Evolutionary conservation across 2,888 invertebrate species (phyloP), one percentile per base, ranked within the genome.

Genomic region (Pterostichus madidus): DNA sequence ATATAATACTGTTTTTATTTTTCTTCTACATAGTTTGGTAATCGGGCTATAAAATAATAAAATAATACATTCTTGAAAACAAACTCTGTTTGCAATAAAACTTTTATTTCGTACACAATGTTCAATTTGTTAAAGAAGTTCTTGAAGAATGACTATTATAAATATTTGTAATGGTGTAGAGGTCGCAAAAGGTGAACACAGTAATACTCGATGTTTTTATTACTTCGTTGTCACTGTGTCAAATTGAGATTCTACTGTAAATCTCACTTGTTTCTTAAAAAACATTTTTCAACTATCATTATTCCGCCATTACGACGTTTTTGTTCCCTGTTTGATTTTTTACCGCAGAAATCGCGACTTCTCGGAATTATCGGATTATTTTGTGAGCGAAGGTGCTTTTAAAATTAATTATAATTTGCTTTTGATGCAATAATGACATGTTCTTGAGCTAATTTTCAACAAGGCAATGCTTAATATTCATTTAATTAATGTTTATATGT

Each of bases 1-100:
- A 39, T 64, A 39, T 35, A 64, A 64, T 64, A 32, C 11, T 64
- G 64, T 64, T 35, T 56, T 35, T 64, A 64, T 64, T 35, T 32
- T 59, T 64, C 64, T 32, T 61, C 61, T 61, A 61, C 61, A 32
- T 61, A 64, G 64, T 64, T 64, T 64, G 39, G 13, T 64, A 64
- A 64, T 35, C 35, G 7, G 39, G 11, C 35, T 35, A 64, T 64
- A 39, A 39, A 64, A 64, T 64, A 64, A 64, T 64, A 39, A 39
- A 64, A 64, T 64, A 64, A 64, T 31, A 61, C 61, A 32, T 17
- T 53, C 53, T 17, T 15, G 10, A 13, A 13, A 17, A 53, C 13
- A 53, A 53, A 53, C 53, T 15, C 15, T 5, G 53, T 5, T 53
- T 53, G 53, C 13, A 53, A 53, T 53, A 53, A 53, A 53, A 17